phyloP scores from a whole-genome alignment of 2,888 invertebrate species.

The Heteromyza rotundicornis region DNA sequence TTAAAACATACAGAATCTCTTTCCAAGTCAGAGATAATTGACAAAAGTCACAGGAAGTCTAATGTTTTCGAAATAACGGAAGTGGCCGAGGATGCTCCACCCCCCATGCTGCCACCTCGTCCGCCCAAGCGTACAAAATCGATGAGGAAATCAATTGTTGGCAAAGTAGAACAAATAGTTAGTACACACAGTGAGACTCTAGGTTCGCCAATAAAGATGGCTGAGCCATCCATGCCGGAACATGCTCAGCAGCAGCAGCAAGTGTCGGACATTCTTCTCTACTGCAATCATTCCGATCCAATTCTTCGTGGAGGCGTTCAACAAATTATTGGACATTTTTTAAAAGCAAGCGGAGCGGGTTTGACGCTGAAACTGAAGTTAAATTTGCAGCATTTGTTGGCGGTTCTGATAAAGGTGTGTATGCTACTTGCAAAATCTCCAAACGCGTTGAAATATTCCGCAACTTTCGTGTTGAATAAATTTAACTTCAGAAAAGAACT shows the following conservation, averaged over 20 bases:
- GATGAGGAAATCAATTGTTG: constrained; percentile 40
- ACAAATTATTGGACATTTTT: constrained; percentile 59
- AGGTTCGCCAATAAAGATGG: constrained; percentile 9
- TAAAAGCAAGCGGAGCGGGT: constrained; percentile 46
- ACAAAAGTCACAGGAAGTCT: constrained; percentile 31
- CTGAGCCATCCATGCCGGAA: neutral
- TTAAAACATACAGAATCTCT: constrained; percentile 36
- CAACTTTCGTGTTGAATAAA: too few relatives aligned
- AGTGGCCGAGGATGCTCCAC: constrained; percentile 46
- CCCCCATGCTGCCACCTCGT: constrained; percentile 40
- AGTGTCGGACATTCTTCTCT: constrained; percentile 56
- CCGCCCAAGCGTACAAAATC: constrained; percentile 56
- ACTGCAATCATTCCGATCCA: constrained; percentile 59
- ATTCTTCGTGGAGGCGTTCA: constrained; percentile 60
- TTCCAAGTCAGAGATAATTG: constrained; percentile 59
- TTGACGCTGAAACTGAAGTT: constrained; percentile 40
- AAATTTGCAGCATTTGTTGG: constrained; percentile 54
- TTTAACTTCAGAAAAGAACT: too few relatives aligned
- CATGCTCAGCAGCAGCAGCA: constrained; percentile 33
- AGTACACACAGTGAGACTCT: constrained; percentile 7
- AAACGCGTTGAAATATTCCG: too few relatives aligned
- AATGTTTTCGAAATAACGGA: constrained; percentile 36
- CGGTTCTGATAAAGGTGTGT: constrained; percentile 58
- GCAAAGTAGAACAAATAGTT: neutral
- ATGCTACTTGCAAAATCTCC: too few relatives aligned